Conservation (phyloP, 1,140 invertebrate species). For the Cydia strobilella region DNA sequence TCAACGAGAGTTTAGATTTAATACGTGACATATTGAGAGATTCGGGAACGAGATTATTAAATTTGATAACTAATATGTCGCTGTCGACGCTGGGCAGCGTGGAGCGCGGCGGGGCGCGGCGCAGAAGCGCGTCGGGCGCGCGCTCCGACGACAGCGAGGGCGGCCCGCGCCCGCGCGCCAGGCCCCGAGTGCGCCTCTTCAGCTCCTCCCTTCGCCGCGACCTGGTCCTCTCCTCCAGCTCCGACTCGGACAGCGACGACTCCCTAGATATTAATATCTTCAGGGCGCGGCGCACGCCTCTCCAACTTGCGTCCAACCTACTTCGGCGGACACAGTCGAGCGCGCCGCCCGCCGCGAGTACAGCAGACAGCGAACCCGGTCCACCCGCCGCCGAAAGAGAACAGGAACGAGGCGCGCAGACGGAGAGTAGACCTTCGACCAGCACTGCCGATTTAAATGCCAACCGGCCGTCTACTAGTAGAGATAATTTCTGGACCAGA, state of each 20-base stretch:
- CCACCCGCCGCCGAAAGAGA: background rate
- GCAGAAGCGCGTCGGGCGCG: conserved; percentile 42
- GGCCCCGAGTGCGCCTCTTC: conserved; percentile 48
- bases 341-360: background rate
- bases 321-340: background rate
- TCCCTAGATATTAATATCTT: conserved; percentile 70
- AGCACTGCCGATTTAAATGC: conserved; percentile 42
- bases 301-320: conserved; percentile 45
- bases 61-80: conserved; percentile 74
- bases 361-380: conserved; percentile 35
- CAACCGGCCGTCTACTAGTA: conserved; percentile 62
- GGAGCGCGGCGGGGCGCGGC: conserved; percentile 49
- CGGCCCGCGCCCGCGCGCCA: conserved; percentile 35
- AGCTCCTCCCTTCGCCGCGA: conserved; percentile 49
- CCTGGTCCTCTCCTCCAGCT: conserved; percentile 58
- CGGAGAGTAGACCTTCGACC: background rate
- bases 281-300: conserved; percentile 63
- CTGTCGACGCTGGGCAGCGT: conserved; percentile 58
- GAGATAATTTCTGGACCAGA: conserved; percentile 59
- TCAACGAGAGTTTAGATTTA: conserved; percentile 71
- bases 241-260: conserved; percentile 71
- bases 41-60: conserved; percentile 73
- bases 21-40: conserved; percentile 75
- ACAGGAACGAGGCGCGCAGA: background rate
- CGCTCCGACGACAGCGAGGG: conserved; percentile 57